phyloP scores from a whole-genome alignment of 2,888 invertebrate species.

The Cheilosia pagana region DNA sequence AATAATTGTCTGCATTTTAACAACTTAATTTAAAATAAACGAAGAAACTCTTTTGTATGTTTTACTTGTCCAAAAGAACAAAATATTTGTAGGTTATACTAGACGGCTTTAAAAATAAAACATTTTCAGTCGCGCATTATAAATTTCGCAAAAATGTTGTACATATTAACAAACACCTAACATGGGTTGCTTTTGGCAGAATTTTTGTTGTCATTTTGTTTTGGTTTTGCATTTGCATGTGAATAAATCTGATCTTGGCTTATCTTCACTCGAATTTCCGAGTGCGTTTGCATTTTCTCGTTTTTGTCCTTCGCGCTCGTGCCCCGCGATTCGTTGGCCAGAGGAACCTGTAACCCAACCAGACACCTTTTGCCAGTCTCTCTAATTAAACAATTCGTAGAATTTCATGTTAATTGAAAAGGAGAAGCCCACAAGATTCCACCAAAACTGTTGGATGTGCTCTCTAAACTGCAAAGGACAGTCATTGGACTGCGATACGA shows the following conservation, averaged over 20 bases:
- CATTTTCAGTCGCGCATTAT: conserved; percentile 19
- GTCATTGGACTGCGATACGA: conserved; percentile 14
- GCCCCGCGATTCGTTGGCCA: conserved; percentile 56
- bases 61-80: background rate
- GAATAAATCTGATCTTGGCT: conserved; percentile 62
- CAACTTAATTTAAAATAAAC: conserved; percentile 21
- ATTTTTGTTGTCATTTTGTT: conserved; percentile 16
- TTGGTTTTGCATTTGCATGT: conserved; percentile 28
- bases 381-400: conserved; percentile 84
- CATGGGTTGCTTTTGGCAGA: conserved; percentile 29
- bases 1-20: background rate
- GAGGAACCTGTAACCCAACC: conserved; percentile 70
- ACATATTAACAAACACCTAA: conserved; percentile 74
- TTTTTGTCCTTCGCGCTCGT: conserved; percentile 75
- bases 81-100: background rate
- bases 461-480: conserved; percentile 45
- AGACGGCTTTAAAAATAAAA: background rate
- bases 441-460: conserved; percentile 55
- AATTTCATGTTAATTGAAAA: conserved; percentile 84
- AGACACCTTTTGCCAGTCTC: conserved; percentile 76
- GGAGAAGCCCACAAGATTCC: conserved; percentile 78
- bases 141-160: conserved; percentile 61
- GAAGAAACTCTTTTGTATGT: background rate
- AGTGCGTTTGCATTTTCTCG: conserved; percentile 65
- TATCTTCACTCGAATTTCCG: conserved; percentile 63